Conservation (phyloP, 2,888 invertebrate genomes). For the Cataglyphis livida region DNA sequence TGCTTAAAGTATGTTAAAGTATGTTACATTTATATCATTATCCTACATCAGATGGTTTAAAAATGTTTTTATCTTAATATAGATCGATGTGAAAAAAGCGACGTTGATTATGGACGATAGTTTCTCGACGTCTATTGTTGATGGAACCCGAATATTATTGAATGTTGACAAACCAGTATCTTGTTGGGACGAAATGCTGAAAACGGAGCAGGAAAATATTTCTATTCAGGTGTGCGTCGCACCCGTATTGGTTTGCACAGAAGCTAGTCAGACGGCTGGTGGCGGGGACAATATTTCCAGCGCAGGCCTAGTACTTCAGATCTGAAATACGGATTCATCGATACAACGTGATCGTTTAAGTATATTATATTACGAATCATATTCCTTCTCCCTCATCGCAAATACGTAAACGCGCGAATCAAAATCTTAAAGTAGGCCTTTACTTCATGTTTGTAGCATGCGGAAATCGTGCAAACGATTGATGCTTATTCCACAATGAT, state of each 20-base stretch:
- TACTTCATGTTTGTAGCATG: slow-evolving; percentile 28
- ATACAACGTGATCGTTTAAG: slow-evolving; percentile 7
- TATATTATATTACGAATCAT: slow-evolving; percentile 25
- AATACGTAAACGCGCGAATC: neutral
- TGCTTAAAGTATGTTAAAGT: neutral
- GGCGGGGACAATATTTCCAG: slow-evolving; percentile 96
- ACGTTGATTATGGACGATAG: slow-evolving; percentile 93
- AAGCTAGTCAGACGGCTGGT: slow-evolving; percentile 93
- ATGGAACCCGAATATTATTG: slow-evolving; percentile 88
- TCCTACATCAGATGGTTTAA: neutral
- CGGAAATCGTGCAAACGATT: neutral
- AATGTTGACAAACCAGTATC: slow-evolving; percentile 91
- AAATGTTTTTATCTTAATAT: slow-evolving; percentile 35
- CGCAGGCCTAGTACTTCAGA: slow-evolving; percentile 92
- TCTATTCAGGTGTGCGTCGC: slow-evolving; percentile 92
- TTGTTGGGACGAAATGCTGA: slow-evolving; percentile 92
- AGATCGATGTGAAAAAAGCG: slow-evolving; percentile 87
- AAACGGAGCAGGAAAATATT: slow-evolving; percentile 81
- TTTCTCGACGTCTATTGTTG: slow-evolving; percentile 90
- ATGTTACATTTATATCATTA: neutral
- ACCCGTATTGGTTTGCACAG: slow-evolving; percentile 93
- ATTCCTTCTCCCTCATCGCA: neutral
- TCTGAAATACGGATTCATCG: slow-evolving; percentile 82
- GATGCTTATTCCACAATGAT: slow-evolving; percentile 5
- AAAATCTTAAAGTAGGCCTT: slow-evolving; percentile 29